A percentile compares a stretch with the other conserved stretches of the same genome.
These are phyloP conservation scores for Chelonia mydas DNA, from an alignment of 2,797 vertebrate genomes.

Conservation along the genomic window DNA sequence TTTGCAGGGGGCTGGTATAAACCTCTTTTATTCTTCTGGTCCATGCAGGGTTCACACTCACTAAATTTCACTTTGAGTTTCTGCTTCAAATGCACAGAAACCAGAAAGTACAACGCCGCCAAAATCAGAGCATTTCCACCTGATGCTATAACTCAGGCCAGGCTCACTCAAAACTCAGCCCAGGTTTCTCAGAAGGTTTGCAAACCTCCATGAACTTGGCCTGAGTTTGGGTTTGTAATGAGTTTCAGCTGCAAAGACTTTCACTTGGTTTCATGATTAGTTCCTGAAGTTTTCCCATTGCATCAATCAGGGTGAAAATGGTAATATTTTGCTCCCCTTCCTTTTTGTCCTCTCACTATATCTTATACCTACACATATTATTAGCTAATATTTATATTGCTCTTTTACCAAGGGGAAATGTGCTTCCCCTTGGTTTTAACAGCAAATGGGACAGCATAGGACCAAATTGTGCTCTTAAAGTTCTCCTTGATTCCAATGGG, in stretches of 20 bases:
- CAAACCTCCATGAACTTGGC: background rate
- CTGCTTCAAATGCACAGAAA: background rate
- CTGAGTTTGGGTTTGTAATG: background rate
- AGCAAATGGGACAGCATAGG: background rate
- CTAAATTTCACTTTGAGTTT: constrained; percentile 34
- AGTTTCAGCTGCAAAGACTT: constrained; percentile 32
- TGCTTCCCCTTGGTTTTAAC: constrained; percentile 46
- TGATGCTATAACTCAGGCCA: constrained; percentile 30
- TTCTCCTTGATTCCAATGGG: constrained; percentile 2
- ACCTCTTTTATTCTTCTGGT: background rate
- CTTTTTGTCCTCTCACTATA: constrained; percentile 48
- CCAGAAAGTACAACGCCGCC: constrained; percentile 6
- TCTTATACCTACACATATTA: constrained; percentile 50
- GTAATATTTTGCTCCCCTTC: constrained; percentile 58
- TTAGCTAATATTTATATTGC: constrained; percentile 55
- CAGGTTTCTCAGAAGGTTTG: constrained; percentile 43
- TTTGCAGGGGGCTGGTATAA: background rate
- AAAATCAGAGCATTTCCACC: constrained; percentile 50
- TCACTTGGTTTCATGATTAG: constrained; percentile 38
- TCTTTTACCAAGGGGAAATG: constrained; percentile 58
- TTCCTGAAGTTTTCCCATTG: constrained; percentile 63
- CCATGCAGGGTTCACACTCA: constrained; percentile 24
- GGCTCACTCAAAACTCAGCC: background rate
- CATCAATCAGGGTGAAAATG: constrained; percentile 46
- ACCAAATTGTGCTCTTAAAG: background rate